These are phyloP conservation scores for Todiramphus saurophagus DNA, from an alignment of 2,113 vertebrate species.

Conservation along the genomic window DNA sequence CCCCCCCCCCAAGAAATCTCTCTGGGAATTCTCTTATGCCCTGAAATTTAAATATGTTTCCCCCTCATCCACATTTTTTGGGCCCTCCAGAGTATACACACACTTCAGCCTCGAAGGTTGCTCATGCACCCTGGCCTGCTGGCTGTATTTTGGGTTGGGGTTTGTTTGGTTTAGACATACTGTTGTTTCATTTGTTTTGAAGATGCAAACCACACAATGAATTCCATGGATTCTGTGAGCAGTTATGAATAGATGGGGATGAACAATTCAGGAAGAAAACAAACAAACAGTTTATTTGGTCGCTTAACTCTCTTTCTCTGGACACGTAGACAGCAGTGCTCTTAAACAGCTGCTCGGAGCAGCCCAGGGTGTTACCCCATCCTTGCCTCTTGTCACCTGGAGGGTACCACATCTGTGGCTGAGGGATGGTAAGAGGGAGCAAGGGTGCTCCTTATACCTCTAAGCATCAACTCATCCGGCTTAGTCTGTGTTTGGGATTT, in stretches of 20 bases:
- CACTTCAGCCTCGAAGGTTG: conserved; percentile 15
- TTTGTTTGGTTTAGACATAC: conserved; percentile 69
- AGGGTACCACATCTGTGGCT: not conserved
- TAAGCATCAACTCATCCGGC: not conserved
- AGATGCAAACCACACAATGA: conserved; percentile 62
- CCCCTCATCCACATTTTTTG: conserved; percentile 29
- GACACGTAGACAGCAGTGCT: not conserved
- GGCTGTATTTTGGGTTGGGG: conserved; percentile 26
- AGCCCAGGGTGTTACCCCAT: accelerated
- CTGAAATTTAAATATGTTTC: conserved; percentile 11
- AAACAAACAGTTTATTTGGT: conserved; percentile 15
- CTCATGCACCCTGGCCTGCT: conserved; percentile 32
- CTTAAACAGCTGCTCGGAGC: not conserved
- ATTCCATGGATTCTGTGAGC: conserved; percentile 52
- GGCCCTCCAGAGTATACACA: conserved; percentile 24
- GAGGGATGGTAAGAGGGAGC: not conserved
- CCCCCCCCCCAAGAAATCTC: not conserved
- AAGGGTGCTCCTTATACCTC: not conserved
- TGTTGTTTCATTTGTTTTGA: conserved; percentile 68
- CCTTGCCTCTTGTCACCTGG: conserved; percentile 1
- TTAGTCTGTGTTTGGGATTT: conserved; percentile 19
- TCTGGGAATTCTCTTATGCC: conserved; percentile 6
- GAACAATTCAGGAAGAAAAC: conserved; percentile 17
- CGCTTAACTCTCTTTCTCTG: not conserved
- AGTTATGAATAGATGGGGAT: conserved; percentile 22